These are phyloP conservation scores for Clupea harengus DNA, from an alignment of 2,113 vertebrate species.

Conservation along the genomic window DNA sequence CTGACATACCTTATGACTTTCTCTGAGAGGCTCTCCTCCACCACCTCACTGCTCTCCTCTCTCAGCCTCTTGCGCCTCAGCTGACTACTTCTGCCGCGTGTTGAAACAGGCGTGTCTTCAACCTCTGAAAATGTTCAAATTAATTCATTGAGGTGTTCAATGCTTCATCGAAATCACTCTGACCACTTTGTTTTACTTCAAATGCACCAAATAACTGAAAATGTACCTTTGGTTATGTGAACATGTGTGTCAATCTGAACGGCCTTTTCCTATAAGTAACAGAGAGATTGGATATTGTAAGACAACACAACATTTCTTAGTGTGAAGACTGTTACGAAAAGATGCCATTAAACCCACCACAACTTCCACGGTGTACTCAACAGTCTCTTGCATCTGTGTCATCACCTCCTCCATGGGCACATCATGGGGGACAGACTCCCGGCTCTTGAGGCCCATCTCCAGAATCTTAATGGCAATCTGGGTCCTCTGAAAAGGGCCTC, in stretches of 20 bases:
- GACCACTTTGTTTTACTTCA: neutral
- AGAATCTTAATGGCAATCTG: conserved; percentile 66
- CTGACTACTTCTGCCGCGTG: conserved; percentile 56
- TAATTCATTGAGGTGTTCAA: neutral
- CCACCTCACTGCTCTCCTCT: conserved; percentile 30
- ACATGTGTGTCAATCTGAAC: conserved; percentile 28
- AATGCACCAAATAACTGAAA: neutral
- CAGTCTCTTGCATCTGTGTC: conserved; percentile 26
- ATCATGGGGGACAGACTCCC: conserved; percentile 34
- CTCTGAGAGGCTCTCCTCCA: conserved; percentile 36
- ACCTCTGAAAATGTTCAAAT: conserved; percentile 49
- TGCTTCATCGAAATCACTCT: neutral
- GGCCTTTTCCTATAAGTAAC: conserved; percentile 56
- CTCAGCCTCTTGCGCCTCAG: conserved; percentile 61
- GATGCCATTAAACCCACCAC: conserved; percentile 42
- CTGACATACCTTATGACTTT: conserved; percentile 53
- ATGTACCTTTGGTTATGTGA: neutral
- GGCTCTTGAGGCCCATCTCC: conserved; percentile 55
- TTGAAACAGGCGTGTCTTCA: conserved; percentile 40
- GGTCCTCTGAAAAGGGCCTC: conserved; percentile 75
- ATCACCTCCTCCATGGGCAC: conserved; percentile 28
- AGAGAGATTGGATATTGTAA: conserved; percentile 13
- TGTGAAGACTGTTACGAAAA: neutral
- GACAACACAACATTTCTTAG: neutral
- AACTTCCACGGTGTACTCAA: conserved; percentile 45